Percentiles rank a stretch among this genome's conserved stretches.
phyloP scores from a whole-genome alignment of 2,797 vertebrate species.

The Brotula barbata region DNA sequence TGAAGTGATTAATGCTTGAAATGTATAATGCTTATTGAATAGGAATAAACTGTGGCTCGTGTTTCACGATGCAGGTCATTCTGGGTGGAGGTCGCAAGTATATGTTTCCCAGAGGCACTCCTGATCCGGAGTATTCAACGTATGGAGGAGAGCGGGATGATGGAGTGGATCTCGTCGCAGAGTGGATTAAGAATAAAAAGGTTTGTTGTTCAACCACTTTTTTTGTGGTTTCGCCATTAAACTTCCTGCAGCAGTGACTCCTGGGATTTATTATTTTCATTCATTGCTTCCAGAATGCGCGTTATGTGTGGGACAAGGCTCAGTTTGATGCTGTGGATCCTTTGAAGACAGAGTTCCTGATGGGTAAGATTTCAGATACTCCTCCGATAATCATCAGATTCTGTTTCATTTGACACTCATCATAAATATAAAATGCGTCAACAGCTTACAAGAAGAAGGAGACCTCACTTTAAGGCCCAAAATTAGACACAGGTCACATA shows the following conservation, averaged over 20 bases:
- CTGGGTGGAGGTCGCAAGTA: slow-evolving; percentile 83
- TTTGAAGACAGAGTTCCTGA: slow-evolving; percentile 72
- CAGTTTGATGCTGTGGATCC: slow-evolving; percentile 73
- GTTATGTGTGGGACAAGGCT: slow-evolving; percentile 82
- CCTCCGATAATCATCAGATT: not conserved
- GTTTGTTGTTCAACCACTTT: too few species aligned
- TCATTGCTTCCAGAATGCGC: slow-evolving; percentile 64
- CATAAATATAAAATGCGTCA: not conserved
- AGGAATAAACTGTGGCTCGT: not conserved
- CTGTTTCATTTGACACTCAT: not conserved
- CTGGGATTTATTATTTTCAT: slow-evolving; percentile 3
- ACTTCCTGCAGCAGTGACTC: too few species aligned
- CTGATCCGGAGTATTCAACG: slow-evolving; percentile 76
- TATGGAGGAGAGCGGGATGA: slow-evolving; percentile 55
- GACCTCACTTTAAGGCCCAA: too few species aligned
- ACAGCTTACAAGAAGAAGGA: not conserved
- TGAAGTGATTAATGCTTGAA: not conserved
- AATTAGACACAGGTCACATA: too few species aligned
- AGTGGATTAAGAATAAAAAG: slow-evolving; percentile 72
- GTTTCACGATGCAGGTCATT: slow-evolving; percentile 73
- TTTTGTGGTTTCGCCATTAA: too few species aligned
- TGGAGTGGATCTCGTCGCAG: slow-evolving; percentile 67
- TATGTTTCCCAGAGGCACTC: slow-evolving; percentile 64
- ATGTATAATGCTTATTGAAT: not conserved
- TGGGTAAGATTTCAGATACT: slow-evolving; percentile 71